Conservation (phyloP, 1,140 invertebrate species). For the Physella acuta region DNA sequence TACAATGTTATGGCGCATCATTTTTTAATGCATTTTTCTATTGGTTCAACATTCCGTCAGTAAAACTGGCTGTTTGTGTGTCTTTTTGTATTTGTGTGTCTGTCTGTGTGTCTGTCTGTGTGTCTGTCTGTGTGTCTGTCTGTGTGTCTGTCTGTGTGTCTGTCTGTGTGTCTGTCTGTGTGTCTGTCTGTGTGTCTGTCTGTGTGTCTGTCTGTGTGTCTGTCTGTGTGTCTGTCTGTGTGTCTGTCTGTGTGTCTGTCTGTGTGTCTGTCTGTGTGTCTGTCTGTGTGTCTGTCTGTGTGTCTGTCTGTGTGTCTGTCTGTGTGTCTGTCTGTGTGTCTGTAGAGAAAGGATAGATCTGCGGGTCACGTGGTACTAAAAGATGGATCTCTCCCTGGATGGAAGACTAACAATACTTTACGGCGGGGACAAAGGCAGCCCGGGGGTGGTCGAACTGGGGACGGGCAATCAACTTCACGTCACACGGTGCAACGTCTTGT, state of each 20-base stretch:
- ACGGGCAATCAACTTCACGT: too few species aligned
- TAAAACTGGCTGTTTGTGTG: too few species aligned
- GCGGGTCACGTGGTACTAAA: too few species aligned
- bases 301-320: conserved; percentile 1
- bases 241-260: conserved; percentile 1
- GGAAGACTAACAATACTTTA: too few species aligned
- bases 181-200: conserved; percentile 1
- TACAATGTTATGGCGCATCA: too few species aligned
- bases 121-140: conserved; percentile 1
- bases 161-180: not conserved
- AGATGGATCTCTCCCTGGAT: too few species aligned
- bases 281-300: not conserved
- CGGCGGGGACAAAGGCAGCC: too few species aligned
- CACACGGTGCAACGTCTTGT: too few species aligned
- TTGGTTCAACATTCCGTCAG: too few species aligned
- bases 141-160: not conserved
- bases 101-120: not conserved
- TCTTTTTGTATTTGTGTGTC: too few species aligned
- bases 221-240: not conserved
- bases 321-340: not conserved
- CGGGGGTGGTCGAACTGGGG: too few species aligned
- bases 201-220: not conserved
- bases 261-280: not conserved
- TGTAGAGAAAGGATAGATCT: not conserved
- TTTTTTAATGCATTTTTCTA: too few species aligned